Base-by-base conservation (phyloP, 2,797 vertebrate genomes). In the Chrysocyon brachyurus region DNA sequence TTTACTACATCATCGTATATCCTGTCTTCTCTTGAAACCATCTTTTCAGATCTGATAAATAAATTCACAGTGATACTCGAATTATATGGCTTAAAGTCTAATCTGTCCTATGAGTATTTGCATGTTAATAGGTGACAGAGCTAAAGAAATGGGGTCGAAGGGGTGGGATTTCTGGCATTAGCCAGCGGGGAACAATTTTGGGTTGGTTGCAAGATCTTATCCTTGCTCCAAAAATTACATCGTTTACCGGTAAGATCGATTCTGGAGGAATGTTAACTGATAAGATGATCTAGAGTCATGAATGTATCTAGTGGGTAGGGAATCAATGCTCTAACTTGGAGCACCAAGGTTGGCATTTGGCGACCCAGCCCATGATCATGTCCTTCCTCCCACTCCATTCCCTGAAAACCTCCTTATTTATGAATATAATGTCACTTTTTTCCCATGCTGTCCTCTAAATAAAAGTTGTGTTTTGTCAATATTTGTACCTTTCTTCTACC, bases 101-200 rank as follows among this genome's bases (percentile, higher is more conserved):
- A 96, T 92, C 66, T 97, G 19, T 96, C 77, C 66, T 90, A 63
- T 93, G 87, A 36, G 31, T 49, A 78, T 97, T 93, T 96, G 56
- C 92, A 93, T 97, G 94, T 96, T 94, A 92, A 90, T 87, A 96
- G 79, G 78, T 90, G 31, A 81, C 49, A 90, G 90, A 94, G 49
- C 61, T 88, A 95, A 95, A 96, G 66, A 97, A 96, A 94, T 63
- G 66, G 31, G 95, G 19, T 86, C 5, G 7, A 86, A 88, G 52
- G 46, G 64, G 33, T 70, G 24, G 88, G 78, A 79, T 91, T 91
- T 88, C 91, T 95, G 63, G 72, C 49, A 57, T 87, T 91, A 94
- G 33, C 66, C 95, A 90, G 57, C 31, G 87, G 22, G 59, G 8
- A 28, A 86, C 75, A 89, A 17, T 52, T 94, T 87, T 75, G 36